phyloP scores from a whole-genome alignment of 2,888 invertebrate genomes.

The Lasioglossum lativentre region DNA sequence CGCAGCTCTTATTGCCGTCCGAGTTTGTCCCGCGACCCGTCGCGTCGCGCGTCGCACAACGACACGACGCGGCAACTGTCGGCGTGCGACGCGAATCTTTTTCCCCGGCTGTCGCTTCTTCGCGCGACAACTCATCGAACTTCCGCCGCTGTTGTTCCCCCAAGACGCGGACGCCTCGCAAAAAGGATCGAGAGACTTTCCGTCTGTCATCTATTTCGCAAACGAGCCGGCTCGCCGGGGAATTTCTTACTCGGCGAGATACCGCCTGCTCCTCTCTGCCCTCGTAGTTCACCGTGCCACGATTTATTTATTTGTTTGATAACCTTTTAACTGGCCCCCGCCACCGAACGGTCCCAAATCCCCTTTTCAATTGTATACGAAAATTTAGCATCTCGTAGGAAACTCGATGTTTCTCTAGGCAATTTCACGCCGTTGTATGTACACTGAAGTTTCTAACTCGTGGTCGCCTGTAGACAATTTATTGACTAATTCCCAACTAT shows the following conservation, averaged over 20 bases:
- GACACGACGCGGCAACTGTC: slow-evolving; percentile 59
- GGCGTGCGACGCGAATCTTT: slow-evolving; percentile 55
- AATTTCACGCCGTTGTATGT: background rate
- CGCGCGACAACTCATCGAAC: slow-evolving; percentile 53
- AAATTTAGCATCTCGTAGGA: background rate
- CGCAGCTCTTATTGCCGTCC: slow-evolving; percentile 62
- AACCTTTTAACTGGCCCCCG: background rate
- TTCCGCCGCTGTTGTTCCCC: slow-evolving; percentile 45
- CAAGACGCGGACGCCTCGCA: slow-evolving; percentile 16
- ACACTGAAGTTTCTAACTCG: background rate
- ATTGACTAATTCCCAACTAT: background rate
- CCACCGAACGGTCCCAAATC: background rate
- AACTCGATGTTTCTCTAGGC: background rate
- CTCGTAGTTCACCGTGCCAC: background rate
- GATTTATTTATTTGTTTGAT: slow-evolving; percentile 1
- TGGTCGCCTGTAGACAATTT: background rate
- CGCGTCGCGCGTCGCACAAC: background rate
- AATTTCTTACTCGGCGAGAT: slow-evolving; percentile 40
- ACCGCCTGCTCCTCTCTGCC: background rate
- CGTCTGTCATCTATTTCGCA: slow-evolving; percentile 58
- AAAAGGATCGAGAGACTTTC: slow-evolving; percentile 51
- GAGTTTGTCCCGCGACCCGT: slow-evolving; percentile 24
- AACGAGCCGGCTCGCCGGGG: slow-evolving; percentile 53
- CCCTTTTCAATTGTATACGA: background rate
- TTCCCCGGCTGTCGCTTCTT: slow-evolving; percentile 52